Conservation (phyloP, 1,140 invertebrate genomes). For the Drosophila simulans region DNA sequence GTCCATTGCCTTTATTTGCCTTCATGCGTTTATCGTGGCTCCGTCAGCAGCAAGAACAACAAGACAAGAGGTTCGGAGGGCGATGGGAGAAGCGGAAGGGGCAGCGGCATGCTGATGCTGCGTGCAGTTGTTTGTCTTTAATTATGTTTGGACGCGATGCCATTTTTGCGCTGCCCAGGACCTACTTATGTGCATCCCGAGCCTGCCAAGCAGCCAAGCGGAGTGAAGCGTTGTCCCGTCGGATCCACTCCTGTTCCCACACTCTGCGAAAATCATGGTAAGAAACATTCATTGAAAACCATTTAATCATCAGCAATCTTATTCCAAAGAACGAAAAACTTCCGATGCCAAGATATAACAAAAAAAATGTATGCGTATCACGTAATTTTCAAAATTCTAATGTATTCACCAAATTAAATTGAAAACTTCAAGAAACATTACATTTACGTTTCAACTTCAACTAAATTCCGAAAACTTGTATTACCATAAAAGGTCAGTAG, state of each 20-base stretch:
- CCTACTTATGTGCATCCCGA: slow-evolving; percentile 62
- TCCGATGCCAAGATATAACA: no score
- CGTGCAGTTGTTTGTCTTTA: slow-evolving; percentile 79
- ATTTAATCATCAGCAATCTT: no score
- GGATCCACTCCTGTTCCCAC: neutral
- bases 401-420: no score
- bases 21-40: slow-evolving; percentile 59
- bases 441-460: no score
- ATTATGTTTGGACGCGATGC: slow-evolving; percentile 79
- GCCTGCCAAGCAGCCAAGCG: slow-evolving; percentile 32
- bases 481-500: no score
- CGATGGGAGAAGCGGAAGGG: neutral
- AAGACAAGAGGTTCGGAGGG: neutral
- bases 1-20: slow-evolving; percentile 64
- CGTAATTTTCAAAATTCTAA: no score
- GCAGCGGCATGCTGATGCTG: slow-evolving; percentile 24
- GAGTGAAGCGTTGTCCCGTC: slow-evolving; percentile 7
- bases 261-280: neutral
- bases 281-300: fast-evolving
- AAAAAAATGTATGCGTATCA: no score
- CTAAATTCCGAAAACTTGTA: neutral
- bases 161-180: slow-evolving; percentile 65
- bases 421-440: no score
- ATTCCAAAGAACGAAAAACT: no score
- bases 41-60: slow-evolving; percentile 33